Evolutionary conservation across 2,113 vertebrate species (phyloP).

Genomic region (Aphyosemion australe): DNA sequence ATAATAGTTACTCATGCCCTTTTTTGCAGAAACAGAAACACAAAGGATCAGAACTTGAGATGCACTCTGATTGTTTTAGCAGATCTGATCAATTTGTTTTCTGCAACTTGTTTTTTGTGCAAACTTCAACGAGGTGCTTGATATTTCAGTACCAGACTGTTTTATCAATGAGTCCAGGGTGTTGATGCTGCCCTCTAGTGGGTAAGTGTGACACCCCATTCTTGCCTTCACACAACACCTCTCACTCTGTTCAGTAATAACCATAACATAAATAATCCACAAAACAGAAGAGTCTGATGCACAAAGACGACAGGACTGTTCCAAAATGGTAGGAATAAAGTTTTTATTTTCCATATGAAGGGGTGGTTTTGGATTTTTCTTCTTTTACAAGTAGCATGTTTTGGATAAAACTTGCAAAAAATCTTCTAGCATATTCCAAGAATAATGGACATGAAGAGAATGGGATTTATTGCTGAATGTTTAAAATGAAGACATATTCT

Average conservation of each 20-base stretch:
- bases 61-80: no score
- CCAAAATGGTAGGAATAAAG: constrained; percentile 89
- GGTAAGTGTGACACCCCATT: no score
- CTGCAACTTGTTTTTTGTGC: no score
- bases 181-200: no score
- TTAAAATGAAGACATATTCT: constrained; percentile 88
- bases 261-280: background rate
- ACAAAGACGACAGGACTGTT: constrained; percentile 75
- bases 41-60: no score
- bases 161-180: no score
- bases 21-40: no score
- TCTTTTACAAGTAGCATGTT: constrained; percentile 86
- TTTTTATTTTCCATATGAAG: constrained; percentile 88
- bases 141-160: no score
- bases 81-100: no score
- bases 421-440: constrained; percentile 90
- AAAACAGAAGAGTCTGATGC: background rate
- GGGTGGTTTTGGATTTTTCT: constrained; percentile 79
- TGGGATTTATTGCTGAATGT: constrained; percentile 98
- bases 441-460: constrained; percentile 81
- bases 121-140: no score
- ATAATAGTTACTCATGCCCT: no score
- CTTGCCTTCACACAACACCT: background rate
- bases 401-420: constrained; percentile 95
- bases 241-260: background rate